These are phyloP conservation scores for Sakesphorus luctuosus DNA, from an alignment of 2,113 vertebrate genomes.

Conservation along the genomic window DNA sequence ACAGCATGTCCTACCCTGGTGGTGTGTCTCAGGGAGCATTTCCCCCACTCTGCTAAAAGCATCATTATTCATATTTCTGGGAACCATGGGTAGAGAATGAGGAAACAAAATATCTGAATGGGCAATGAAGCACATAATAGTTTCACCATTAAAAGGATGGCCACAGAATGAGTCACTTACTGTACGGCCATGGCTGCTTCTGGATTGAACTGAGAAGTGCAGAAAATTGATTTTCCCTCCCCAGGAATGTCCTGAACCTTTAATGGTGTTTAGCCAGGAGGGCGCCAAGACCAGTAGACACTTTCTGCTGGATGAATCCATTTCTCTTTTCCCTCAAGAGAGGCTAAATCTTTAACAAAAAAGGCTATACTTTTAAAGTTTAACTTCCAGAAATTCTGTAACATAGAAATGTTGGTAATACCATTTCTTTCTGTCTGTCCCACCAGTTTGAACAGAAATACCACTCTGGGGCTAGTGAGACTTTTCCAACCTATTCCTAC, in stretches of 20 bases:
- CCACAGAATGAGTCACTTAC: constrained; percentile 43
- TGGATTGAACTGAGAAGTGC: background rate
- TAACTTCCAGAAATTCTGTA: constrained; percentile 1
- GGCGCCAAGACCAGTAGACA: background rate
- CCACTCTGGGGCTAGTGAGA: background rate
- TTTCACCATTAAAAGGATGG: constrained; percentile 26
- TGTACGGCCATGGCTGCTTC: background rate
- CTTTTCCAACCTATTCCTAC: background rate
- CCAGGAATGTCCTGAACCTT: background rate
- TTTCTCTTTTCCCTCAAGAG: background rate
- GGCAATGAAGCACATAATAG: background rate
- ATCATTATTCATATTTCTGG: background rate
- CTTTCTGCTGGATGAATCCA: background rate
- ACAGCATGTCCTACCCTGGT: background rate
- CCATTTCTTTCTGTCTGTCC: background rate
- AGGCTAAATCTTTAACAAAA: background rate
- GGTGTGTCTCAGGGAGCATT: background rate
- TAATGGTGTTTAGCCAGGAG: background rate
- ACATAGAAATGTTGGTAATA: background rate
- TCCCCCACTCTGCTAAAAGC: constrained; percentile 8
- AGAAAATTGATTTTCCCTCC: background rate
- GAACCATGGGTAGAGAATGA: constrained; percentile 9
- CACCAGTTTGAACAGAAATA: background rate
- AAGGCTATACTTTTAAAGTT: background rate
- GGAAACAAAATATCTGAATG: constrained; percentile 54